Percentiles rank a stretch among this genome's conserved stretches.
phyloP scores from a whole-genome alignment of 1,140 invertebrate genomes.

The Ceratina calcarata region DNA sequence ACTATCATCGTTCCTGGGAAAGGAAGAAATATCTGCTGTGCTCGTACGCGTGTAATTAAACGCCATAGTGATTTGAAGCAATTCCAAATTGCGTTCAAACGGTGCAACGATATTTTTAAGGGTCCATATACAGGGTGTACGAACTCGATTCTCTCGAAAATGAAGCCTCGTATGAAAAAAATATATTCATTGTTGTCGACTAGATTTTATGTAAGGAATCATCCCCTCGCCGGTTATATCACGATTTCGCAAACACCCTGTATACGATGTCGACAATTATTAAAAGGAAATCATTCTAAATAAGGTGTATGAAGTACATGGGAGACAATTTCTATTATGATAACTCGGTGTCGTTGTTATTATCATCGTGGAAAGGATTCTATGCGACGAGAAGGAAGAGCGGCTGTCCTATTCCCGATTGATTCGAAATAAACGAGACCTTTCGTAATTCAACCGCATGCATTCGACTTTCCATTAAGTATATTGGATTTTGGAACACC shows the following conservation, averaged over 20 bases:
- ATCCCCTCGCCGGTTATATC: too few species aligned
- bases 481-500: conserved; percentile 42
- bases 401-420: conserved; percentile 17
- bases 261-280: too few species aligned
- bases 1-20: background rate
- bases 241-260: too few species aligned
- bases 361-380: background rate
- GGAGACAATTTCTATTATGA: background rate
- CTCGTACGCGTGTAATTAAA: background rate
- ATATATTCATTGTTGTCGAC: too few species aligned
- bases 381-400: background rate
- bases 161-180: too few species aligned
- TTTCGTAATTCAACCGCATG: conserved; percentile 25
- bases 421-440: conserved; percentile 41
- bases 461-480: conserved; percentile 48
- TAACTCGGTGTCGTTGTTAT: background rate
- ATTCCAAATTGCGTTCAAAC: background rate
- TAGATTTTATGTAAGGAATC: too few species aligned
- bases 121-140: too few species aligned
- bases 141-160: too few species aligned
- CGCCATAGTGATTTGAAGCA: background rate
- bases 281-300: too few species aligned
- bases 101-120: background rate
- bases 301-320: too few species aligned
- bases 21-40: background rate